Evolutionary conservation across 2,888 invertebrate species (phyloP).

Genomic region (Acholoe squamosa): DNA sequence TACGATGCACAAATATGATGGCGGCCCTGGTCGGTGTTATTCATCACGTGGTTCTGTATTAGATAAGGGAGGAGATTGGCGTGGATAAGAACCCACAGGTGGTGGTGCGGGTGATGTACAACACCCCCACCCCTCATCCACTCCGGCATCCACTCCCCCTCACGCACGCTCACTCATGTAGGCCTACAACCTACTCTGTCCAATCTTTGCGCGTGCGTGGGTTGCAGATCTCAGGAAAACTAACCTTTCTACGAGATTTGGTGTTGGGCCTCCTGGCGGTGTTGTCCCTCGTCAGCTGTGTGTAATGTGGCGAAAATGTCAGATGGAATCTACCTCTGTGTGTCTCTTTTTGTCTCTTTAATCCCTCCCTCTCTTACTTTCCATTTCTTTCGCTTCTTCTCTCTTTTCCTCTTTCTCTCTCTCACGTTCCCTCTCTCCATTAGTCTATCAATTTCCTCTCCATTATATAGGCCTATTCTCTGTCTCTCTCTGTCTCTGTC

Average conservation of each 20-base stretch:
- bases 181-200: background rate
- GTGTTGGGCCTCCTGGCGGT: background rate
- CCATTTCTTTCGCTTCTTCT: background rate
- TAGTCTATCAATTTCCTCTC: no score
- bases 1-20: conserved; percentile 32
- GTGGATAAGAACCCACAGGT: conserved; percentile 4
- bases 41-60: background rate
- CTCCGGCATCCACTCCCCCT: background rate
- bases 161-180: background rate
- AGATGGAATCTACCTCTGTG: background rate
- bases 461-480: no score
- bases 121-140: background rate
- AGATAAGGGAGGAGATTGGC: conserved; percentile 22
- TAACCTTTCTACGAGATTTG: background rate
- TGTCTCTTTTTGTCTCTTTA: background rate
- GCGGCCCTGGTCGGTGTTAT: background rate
- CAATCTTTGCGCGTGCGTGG: conserved; percentile 10
- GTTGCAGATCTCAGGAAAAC: background rate
- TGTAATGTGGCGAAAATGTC: background rate
- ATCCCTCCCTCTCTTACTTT: background rate
- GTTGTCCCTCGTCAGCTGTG: background rate
- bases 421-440: background rate
- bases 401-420: background rate
- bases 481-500: background rate
- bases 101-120: background rate